phyloP scores from a whole-genome alignment of 1,140 invertebrate genomes.

The Caligus rogercresseyi region DNA sequence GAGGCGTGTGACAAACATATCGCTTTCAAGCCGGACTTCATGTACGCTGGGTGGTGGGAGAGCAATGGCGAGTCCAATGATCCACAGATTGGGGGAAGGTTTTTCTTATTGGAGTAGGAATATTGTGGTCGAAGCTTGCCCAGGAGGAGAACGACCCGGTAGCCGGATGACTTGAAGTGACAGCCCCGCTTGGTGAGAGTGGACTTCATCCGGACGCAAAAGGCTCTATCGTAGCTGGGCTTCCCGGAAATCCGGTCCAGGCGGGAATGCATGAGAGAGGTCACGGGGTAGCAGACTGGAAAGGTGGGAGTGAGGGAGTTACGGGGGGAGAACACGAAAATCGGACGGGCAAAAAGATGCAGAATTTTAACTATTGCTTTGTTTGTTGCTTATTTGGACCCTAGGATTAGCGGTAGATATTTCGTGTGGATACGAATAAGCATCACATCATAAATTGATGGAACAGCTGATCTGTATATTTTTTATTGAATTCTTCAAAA shows the following conservation, averaged over 20 bases:
- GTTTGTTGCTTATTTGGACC: neutral
- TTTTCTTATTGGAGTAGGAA: slow-evolving; percentile 50
- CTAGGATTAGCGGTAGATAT: no score
- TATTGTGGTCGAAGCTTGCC: slow-evolving; percentile 76
- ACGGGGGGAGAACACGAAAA: no score
- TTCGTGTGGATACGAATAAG: no score
- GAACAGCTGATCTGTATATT: no score
- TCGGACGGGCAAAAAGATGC: no score
- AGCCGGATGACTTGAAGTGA: slow-evolving; percentile 93
- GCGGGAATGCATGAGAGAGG: slow-evolving; percentile 61
- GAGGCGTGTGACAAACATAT: slow-evolving; percentile 90
- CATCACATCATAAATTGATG: no score
- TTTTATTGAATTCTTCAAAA: no score
- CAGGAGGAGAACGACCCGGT: slow-evolving; percentile 76
- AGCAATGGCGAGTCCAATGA: slow-evolving; percentile 84
- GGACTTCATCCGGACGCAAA: slow-evolving; percentile 93
- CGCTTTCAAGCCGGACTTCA: slow-evolving; percentile 81
- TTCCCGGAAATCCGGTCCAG: slow-evolving; percentile 42
- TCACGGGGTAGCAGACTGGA: slow-evolving; percentile 41
- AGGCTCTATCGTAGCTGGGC: slow-evolving; percentile 72
- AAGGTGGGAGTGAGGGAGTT: no score
- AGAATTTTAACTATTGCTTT: slow-evolving; percentile 10
- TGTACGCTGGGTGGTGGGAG: slow-evolving; percentile 87
- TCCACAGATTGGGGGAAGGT: slow-evolving; percentile 59
- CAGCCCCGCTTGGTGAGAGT: slow-evolving; percentile 90